Evolutionary conservation across 1,140 invertebrate species (phyloP), one percentile per base, ranked within the genome.

Genomic region (Olivierus martensii): DNA sequence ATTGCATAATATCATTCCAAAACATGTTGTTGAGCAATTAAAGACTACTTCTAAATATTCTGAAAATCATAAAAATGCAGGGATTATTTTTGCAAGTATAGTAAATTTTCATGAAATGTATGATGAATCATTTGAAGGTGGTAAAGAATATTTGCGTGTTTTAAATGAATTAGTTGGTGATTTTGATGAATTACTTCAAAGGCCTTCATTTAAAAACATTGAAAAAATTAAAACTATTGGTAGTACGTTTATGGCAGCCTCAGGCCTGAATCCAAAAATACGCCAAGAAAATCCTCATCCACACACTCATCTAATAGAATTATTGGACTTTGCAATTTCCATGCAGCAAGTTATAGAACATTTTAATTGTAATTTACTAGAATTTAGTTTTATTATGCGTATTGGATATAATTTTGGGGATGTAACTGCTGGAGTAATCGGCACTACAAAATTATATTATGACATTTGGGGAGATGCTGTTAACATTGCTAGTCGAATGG

Each of bases 221-320:
- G 95, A 99, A 70, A 99, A 99, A 76, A 96, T 99, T 43, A 99
- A 99, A 72, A 99, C 94, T 0, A 91, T 98, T 34, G 90, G 90
- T 34, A 76, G 74, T 35, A 96, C 90, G 9, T 99, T 98, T 62
- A 99, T 99, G 95, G 94, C 93, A 7, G 94, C 92, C 3, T 91
- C 91, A 14, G 95, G 95, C n/a, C 72, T 99, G 0, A 90, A 87
- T 73, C 79, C 84, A 0, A 74, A 79, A 54, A 72, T 80, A 51
- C 61, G 74, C 3, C 56, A 61, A 19, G 44, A 66, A 18, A 76
- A 74, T 54, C 73, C 77, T 67, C 74, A 82, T 46, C 75, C 80
- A 0, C 70, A 86, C 61, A 78, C 82, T 39, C 90, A 95, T 67
- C 71, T 95, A 2, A 84, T 81, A 63, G 81, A 87, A 19, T 67